These are phyloP conservation scores for Zaprionus camerounensis DNA, from an alignment of 1,140 invertebrate genomes.

Conservation along the genomic window DNA sequence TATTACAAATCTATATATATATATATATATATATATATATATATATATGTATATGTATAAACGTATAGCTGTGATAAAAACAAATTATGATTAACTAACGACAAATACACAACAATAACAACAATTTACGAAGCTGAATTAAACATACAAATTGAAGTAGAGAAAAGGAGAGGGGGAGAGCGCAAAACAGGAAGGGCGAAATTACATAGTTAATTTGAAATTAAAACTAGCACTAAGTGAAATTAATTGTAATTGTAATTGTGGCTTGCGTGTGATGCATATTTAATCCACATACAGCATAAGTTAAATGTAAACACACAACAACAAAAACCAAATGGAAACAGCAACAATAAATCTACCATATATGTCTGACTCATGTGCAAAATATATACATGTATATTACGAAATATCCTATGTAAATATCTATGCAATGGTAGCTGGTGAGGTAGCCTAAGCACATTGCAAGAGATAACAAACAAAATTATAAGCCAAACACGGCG, in stretches of 20 bases:
- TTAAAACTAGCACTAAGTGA: slow-evolving; percentile 15
- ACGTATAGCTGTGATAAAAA: slow-evolving; percentile 83
- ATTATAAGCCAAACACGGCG: slow-evolving; percentile 40
- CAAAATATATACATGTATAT: slow-evolving; percentile 46
- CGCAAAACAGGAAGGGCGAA: slow-evolving; percentile 11
- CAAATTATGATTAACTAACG: slow-evolving; percentile 65
- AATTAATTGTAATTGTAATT: slow-evolving; percentile 37
- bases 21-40: slow-evolving; percentile 50
- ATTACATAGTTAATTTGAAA: slow-evolving; percentile 33
- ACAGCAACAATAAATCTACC: slow-evolving; percentile 72
- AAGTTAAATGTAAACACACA: slow-evolving; percentile 56
- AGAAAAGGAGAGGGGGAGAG: neutral
- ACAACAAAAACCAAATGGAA: slow-evolving; percentile 39
- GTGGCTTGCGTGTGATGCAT: slow-evolving; percentile 52
- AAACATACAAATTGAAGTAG: slow-evolving; percentile 32
- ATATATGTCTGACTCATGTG: slow-evolving; percentile 73
- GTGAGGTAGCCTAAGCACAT: slow-evolving; percentile 55
- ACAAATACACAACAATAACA: slow-evolving; percentile 55
- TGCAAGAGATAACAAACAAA: slow-evolving; percentile 71
- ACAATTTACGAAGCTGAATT: slow-evolving; percentile 62
- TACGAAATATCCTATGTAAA: slow-evolving; percentile 28
- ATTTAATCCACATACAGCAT: slow-evolving; percentile 57
- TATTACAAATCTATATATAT: slow-evolving; percentile 58
- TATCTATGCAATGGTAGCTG: slow-evolving; percentile 4
- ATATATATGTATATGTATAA: slow-evolving; percentile 65